Percentiles rank a stretch among this genome's conserved stretches.
Conservation (phyloP, 2,888 invertebrate species). For the Philonicus albiceps region DNA sequence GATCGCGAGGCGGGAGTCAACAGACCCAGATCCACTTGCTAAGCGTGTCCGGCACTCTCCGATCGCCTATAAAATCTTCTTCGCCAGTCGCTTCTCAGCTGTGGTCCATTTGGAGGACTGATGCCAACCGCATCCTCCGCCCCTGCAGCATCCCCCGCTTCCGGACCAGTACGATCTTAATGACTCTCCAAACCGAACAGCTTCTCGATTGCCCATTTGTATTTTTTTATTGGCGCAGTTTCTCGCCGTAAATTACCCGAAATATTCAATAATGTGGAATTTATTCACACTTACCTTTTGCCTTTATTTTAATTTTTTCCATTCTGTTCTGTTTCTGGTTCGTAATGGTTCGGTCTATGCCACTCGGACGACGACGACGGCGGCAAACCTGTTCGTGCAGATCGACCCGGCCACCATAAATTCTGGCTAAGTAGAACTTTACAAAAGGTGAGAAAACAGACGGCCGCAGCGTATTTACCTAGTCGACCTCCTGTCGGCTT, state of each 20-base stretch:
- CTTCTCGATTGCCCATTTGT: constrained; percentile 33
- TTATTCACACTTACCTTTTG: constrained; percentile 40
- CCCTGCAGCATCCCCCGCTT: not conserved
- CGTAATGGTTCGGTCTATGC: not conserved
- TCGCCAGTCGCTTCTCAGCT: constrained; percentile 18
- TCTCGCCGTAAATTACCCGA: constrained; percentile 36
- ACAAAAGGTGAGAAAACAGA: constrained; percentile 20
- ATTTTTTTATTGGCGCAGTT: constrained; percentile 36
- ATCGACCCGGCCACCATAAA: constrained; percentile 11
- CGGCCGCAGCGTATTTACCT: not conserved
- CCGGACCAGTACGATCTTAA: constrained; percentile 5
- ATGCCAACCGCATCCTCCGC: not conserved
- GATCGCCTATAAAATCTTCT: constrained; percentile 20
- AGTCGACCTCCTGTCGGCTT: not conserved
- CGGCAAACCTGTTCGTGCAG: constrained; percentile 28
- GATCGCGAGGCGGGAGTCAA: constrained; percentile 1
- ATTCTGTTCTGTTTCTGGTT: constrained; percentile 24
- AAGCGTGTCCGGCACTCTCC: constrained; percentile 2
- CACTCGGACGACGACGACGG: not conserved
- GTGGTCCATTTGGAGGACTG: constrained; percentile 17
- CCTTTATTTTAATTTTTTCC: constrained; percentile 32
- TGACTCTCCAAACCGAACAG: constrained; percentile 18
- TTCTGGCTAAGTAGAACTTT: constrained; percentile 28
- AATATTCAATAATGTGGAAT: constrained; percentile 42
- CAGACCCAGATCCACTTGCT: constrained; percentile 13